Conservation (phyloP, 2,797 vertebrate species). For the Aeoliscus strigatus region DNA sequence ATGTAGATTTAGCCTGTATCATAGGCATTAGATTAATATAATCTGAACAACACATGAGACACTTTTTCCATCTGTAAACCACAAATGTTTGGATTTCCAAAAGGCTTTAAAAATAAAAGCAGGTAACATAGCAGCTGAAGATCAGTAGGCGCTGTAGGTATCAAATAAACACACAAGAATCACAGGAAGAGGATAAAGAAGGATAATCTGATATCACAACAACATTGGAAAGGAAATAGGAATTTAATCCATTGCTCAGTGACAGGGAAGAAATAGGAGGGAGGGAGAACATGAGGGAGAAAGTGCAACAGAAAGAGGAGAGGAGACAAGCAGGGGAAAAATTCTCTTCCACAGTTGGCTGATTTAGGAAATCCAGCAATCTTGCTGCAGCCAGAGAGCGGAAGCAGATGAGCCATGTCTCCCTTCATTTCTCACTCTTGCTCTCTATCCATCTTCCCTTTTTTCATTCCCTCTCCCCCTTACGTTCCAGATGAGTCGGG, state of each 20-base stretch:
- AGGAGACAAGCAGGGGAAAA: slow-evolving; percentile 58
- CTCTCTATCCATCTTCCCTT: slow-evolving; percentile 49
- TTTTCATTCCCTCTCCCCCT: slow-evolving; percentile 24
- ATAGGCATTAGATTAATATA: too few species aligned
- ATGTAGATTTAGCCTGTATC: too few species aligned
- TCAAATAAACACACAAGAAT: slow-evolving; percentile 19
- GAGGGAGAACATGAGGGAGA: slow-evolving; percentile 31
- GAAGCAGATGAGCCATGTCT: slow-evolving; percentile 69
- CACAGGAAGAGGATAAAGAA: slow-evolving; percentile 33
- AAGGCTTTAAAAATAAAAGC: slow-evolving; percentile 10
- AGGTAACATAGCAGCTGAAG: slow-evolving; percentile 5
- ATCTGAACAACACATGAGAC: too few species aligned
- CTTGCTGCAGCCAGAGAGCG: slow-evolving; percentile 54
- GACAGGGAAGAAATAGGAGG: slow-evolving; percentile 28
- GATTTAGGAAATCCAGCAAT: slow-evolving; percentile 74
- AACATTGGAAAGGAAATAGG: slow-evolving; percentile 43
- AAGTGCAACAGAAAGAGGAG: slow-evolving; percentile 21
- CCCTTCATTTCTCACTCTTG: slow-evolving; percentile 43
- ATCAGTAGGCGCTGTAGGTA: slow-evolving; percentile 3
- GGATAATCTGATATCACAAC: slow-evolving; percentile 46
- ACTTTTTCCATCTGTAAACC: not conserved
- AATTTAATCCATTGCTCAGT: slow-evolving; percentile 52
- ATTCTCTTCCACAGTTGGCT: slow-evolving; percentile 73
- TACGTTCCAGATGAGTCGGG: slow-evolving; percentile 44
- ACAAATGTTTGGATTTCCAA: slow-evolving; percentile 10